Percentiles rank a stretch among this genome's conserved stretches.
These are phyloP conservation scores for Pseudomyrmex dendroicus DNA, from an alignment of 1,140 invertebrate genomes.

Conservation along the genomic window DNA sequence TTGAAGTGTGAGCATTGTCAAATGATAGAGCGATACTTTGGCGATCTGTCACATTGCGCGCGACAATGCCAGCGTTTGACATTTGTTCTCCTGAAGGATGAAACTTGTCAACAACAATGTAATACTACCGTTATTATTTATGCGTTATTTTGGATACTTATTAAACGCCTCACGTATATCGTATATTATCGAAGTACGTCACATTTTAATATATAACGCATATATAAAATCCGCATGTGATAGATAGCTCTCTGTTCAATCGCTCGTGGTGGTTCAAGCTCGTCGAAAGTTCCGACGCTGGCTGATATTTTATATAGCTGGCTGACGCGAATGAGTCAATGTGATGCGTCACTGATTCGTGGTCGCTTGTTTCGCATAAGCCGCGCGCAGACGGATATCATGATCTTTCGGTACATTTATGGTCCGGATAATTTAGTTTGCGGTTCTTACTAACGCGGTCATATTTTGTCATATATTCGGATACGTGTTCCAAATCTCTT, in stretches of 20 bases:
- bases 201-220: conserved; percentile 37
- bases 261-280: conserved; percentile 18
- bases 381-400: conserved; percentile 19
- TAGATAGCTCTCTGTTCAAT: conserved; percentile 48
- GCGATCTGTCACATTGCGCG: too few species aligned
- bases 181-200: not conserved
- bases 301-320: conserved; percentile 31
- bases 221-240: conserved; percentile 2
- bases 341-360: conserved; percentile 35
- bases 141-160: not conserved
- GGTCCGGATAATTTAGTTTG: conserved; percentile 32
- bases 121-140: not conserved
- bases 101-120: too few species aligned
- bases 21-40: too few species aligned
- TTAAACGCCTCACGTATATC: not conserved
- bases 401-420: conserved; percentile 48
- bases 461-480: conserved; percentile 1
- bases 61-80: too few species aligned
- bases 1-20: too few species aligned
- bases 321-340: conserved; percentile 42
- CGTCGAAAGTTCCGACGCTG: conserved; percentile 37
- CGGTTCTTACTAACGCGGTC: not conserved
- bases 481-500: not conserved
- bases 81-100: too few species aligned
- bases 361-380: conserved; percentile 46